A percentile compares a stretch with the other conserved stretches of the same genome.
phyloP scores from a whole-genome alignment of 2,113 vertebrate genomes.

The Brienomyrus brachyistius region DNA sequence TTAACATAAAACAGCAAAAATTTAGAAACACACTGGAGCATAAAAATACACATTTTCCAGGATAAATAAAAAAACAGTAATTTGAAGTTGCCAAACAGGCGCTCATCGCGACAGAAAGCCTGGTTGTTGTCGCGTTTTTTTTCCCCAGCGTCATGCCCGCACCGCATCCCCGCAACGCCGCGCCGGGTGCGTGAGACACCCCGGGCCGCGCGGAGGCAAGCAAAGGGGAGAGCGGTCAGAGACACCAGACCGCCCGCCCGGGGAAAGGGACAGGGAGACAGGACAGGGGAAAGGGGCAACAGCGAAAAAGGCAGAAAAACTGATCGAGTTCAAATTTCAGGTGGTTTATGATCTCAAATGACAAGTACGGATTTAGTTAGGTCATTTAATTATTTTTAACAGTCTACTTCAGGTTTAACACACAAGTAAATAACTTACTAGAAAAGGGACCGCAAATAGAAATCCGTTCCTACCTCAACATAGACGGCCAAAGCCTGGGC shows the following conservation, averaged over 20 bases:
- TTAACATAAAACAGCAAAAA: background rate
- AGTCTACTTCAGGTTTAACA: background rate
- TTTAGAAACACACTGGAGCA: background rate
- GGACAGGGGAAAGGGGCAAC: background rate
- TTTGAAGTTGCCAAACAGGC: background rate
- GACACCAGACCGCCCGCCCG: background rate
- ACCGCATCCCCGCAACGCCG: background rate
- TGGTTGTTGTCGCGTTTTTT: background rate
- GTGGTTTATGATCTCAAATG: background rate
- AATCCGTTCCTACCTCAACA: conserved; percentile 65
- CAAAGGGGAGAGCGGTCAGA: background rate
- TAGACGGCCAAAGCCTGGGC: conserved; percentile 69
- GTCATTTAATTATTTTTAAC: background rate
- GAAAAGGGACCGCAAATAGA: background rate
- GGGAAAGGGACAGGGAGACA: background rate
- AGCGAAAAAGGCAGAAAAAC: background rate
- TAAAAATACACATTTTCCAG: background rate
- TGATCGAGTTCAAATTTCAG: background rate
- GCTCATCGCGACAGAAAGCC: background rate
- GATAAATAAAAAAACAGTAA: background rate
- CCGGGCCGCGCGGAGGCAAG: background rate
- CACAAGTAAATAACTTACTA: background rate
- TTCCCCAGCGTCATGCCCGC: background rate
- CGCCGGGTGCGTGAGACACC: background rate
- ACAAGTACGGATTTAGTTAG: background rate